Evolutionary conservation across 2,113 vertebrate species (phyloP).

Genomic region (Nymphicus hollandicus): DNA sequence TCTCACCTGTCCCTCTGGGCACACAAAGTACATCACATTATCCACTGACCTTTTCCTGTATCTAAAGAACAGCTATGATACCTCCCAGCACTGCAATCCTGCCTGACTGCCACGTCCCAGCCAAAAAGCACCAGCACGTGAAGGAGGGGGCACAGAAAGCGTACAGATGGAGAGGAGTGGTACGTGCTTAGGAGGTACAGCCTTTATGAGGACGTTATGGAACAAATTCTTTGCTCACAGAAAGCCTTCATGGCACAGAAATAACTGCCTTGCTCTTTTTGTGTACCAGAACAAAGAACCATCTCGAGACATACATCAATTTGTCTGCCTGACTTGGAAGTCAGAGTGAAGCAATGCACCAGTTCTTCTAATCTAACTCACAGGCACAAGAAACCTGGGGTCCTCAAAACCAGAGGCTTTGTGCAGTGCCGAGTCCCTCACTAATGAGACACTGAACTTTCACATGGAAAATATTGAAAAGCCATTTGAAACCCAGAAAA

Average conservation of each 20-base stretch:
- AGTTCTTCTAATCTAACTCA: background rate
- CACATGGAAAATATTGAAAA: background rate
- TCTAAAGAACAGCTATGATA: background rate
- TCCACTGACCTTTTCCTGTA: background rate
- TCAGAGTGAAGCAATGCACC: background rate
- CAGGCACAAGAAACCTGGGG: background rate
- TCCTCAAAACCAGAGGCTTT: background rate
- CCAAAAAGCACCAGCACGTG: accelerated
- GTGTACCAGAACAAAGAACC: constrained; percentile 7
- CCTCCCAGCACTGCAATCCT: background rate
- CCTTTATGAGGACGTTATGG: background rate
- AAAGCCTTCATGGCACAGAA: background rate
- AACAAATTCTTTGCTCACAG: background rate
- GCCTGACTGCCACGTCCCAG: background rate
- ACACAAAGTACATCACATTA: background rate
- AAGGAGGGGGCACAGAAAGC: background rate
- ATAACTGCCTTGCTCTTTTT: background rate
- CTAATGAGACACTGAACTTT: background rate
- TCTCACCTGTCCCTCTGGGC: background rate
- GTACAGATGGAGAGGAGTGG: accelerated
- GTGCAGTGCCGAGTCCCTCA: background rate
- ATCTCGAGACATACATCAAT: background rate
- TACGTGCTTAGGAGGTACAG: background rate
- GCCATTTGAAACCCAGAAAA: background rate
- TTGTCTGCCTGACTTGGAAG: background rate